Percentiles rank a stretch among this genome's conserved stretches.
These are phyloP conservation scores for Sylvilagus floridanus DNA, from an alignment of 2,797 vertebrate species.

Conservation along the genomic window DNA sequence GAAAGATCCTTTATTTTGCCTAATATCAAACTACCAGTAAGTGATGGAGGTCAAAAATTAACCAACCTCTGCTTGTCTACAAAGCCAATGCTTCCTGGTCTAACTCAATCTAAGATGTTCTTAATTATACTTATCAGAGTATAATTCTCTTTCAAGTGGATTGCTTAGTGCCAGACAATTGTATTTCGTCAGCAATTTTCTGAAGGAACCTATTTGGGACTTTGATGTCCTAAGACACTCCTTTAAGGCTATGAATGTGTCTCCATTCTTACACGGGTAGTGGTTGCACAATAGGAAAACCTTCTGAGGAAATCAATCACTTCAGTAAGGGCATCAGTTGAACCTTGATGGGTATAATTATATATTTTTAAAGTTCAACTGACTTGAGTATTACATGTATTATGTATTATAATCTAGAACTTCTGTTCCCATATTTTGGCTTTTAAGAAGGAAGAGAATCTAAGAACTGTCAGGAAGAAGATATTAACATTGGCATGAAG, in stretches of 20 bases:
- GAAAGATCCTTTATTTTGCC: neutral
- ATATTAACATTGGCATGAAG: neutral
- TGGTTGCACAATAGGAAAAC: constrained; percentile 77
- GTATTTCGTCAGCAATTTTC: constrained; percentile 49
- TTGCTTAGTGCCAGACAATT: constrained; percentile 45
- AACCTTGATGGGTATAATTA: constrained; percentile 64
- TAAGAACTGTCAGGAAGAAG: neutral
- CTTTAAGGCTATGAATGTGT: neutral
- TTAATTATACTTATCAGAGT: constrained; percentile 59
- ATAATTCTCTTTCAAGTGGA: constrained; percentile 48
- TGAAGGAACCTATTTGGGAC: constrained; percentile 21
- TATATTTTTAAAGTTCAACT: constrained; percentile 65
- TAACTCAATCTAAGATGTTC: constrained; percentile 12
- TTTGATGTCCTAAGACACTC: constrained; percentile 45
- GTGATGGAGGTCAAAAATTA: neutral
- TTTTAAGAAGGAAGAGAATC: neutral
- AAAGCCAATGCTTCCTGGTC: neutral
- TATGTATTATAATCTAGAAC: neutral
- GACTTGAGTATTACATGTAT: neutral
- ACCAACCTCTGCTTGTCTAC: neutral
- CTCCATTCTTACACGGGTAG: constrained; percentile 62
- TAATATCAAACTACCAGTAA: neutral
- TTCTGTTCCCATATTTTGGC: neutral
- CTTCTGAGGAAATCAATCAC: constrained; percentile 82
- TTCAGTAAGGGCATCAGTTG: constrained; percentile 76